Base-by-base conservation (phyloP, 2,113 vertebrate species). In the Mirza zaza region DNA sequence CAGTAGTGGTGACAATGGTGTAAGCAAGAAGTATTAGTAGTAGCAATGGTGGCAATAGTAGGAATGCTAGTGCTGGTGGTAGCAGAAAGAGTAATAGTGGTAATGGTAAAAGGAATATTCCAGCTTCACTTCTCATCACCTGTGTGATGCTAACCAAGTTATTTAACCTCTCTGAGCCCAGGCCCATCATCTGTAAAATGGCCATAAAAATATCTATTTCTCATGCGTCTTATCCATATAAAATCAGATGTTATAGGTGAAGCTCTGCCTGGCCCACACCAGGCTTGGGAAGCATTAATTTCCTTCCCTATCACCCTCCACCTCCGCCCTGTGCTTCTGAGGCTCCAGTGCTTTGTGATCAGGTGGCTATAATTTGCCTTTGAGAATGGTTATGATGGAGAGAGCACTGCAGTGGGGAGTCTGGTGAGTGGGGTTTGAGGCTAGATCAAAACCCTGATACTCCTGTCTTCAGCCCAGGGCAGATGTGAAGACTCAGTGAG, bases 1-100 rank as follows among this genome's bases (percentile, higher is more conserved):
- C 0, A 6, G 25, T 17, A 18, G 63, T 1, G 11, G 3, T 5
- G 29, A 23, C 9, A 21, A 23, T 39, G 32, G 8, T 0, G n/a
- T 27, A 5, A 75, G 57, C 73, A 75, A 81, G 42, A 25, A 73
- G 29, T 67, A 32, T 73, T 57, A 29, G 11, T 1, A 34, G 50
- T 23, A 42, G 39, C 15, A n/a, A 10, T 3, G 27, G 63, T 50
- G 52, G 14, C 17, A 10, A 45, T 0, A 34, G 23, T 15, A 70
- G 39, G 2, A 71, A 55, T 27, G 17, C n/a, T 32, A 14, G 59
- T 6, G 8, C 23, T 36, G 13, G n/a, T 25, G 39, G 25, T 12
- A 39, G 17, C 12, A 52, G 7, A 10, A n/a, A 59, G 25, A 65
- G 18, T 21, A 52, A 11, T 0, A 27, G 59, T 10, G 12, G 9